Conservation (phyloP, 2,888 invertebrate genomes). For the Callosobruchus maculatus region DNA sequence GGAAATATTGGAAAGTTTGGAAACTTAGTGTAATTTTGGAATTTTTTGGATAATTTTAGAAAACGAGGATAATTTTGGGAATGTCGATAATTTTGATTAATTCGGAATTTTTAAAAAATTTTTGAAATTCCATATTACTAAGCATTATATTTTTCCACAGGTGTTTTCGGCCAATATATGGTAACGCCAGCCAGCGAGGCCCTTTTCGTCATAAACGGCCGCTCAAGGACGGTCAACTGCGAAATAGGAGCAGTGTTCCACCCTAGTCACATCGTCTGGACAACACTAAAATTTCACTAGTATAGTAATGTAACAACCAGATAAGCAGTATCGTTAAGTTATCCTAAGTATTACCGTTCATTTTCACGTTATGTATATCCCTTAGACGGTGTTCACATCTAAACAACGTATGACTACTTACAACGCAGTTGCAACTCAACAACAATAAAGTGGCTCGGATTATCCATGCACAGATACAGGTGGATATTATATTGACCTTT, state of each 20-base stretch:
- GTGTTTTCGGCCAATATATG: conserved; percentile 69
- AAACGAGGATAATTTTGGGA: too few relatives aligned
- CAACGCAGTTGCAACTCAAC: too few relatives aligned
- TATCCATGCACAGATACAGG: too few relatives aligned
- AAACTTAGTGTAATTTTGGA: too few relatives aligned
- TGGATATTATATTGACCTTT: too few relatives aligned
- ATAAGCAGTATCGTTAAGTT: neutral
- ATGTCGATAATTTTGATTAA: too few relatives aligned
- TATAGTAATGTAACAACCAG: conserved; percentile 1
- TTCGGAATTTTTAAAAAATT: too few relatives aligned
- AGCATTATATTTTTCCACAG: conserved; percentile 38
- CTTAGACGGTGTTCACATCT: neutral
- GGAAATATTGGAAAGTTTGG: too few relatives aligned
- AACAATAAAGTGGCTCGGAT: too few relatives aligned
- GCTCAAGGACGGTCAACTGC: conserved; percentile 69
- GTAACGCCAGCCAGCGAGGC: conserved; percentile 69
- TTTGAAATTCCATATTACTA: too few relatives aligned
- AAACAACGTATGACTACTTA: too few relatives aligned
- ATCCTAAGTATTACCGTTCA: neutral
- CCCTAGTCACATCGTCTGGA: conserved; percentile 64
- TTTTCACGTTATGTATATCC: neutral
- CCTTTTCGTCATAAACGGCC: conserved; percentile 67
- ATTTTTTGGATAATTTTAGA: too few relatives aligned
- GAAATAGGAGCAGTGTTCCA: conserved; percentile 67
- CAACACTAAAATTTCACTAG: conserved; percentile 58